A percentile compares a stretch with the other conserved stretches of the same genome.
phyloP scores from a whole-genome alignment of 2,113 vertebrate genomes.

The Megaceryle maxima region DNA sequence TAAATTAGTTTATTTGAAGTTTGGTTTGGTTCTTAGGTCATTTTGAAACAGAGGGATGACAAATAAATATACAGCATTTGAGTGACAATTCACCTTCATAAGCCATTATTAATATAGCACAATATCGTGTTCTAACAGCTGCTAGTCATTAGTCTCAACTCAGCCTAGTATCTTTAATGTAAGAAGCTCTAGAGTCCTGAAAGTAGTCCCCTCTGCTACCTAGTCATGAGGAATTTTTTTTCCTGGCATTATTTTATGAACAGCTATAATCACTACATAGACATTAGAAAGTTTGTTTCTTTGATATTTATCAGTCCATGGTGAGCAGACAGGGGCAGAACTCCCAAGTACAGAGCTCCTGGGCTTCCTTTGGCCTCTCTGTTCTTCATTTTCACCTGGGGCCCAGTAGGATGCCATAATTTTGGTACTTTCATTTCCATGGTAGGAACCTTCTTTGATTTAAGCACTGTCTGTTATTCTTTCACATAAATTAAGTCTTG shows the following conservation, averaged over 20 bases:
- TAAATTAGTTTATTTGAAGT: background rate
- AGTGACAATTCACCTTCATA: background rate
- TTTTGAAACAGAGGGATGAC: background rate
- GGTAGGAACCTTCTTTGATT: background rate
- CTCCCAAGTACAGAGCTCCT: rapidly evolving
- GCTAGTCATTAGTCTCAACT: background rate
- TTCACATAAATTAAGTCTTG: background rate
- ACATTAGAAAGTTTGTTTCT: background rate
- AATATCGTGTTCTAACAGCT: background rate
- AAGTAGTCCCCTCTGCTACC: rapidly evolving
- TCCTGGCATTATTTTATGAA: background rate
- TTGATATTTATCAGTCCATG: background rate
- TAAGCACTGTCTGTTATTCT: background rate
- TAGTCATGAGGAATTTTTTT: background rate
- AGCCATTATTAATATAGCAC: background rate
- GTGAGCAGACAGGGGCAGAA: background rate
- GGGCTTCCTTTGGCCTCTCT: background rate
- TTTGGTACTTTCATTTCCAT: background rate
- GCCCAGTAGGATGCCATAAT: background rate
- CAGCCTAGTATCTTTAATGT: background rate
- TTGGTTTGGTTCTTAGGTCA: background rate
- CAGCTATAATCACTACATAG: background rate
- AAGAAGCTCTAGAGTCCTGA: background rate
- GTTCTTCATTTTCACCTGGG: background rate
- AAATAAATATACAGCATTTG: background rate